Evolutionary conservation across 2,888 invertebrate genomes (phyloP).

Genomic region (Tuta absoluta): DNA sequence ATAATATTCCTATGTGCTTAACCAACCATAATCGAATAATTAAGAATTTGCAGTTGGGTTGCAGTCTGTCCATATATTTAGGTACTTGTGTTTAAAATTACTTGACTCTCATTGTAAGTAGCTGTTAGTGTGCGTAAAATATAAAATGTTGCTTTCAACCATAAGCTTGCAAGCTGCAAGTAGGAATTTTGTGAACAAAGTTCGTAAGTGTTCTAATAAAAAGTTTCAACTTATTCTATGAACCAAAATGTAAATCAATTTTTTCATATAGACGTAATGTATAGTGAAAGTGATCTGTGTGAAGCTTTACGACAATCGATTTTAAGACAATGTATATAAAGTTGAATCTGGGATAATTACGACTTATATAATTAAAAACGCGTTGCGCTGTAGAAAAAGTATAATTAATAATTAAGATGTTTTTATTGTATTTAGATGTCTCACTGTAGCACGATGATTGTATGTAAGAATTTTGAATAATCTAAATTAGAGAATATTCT

Average conservation of each 20-base stretch:
- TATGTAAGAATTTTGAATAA: neutral
- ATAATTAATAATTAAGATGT: neutral
- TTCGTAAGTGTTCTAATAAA: constrained; percentile 13
- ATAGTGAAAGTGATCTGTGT: constrained; percentile 66
- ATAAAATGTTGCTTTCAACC: constrained; percentile 2
- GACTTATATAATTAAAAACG: constrained; percentile 74
- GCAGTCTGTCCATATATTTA: too few species aligned
- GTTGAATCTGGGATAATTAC: constrained; percentile 78
- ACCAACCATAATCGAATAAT: too few species aligned
- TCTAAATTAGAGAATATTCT: neutral
- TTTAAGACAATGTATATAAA: constrained; percentile 72
- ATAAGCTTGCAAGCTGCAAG: constrained; percentile 3
- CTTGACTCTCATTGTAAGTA: neutral
- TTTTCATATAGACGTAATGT: constrained; percentile 42
- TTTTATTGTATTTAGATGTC: constrained; percentile 1
- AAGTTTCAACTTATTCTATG: constrained; percentile 19
- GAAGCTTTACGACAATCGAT: constrained; percentile 67
- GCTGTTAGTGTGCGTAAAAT: neutral
- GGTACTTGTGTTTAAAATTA: neutral
- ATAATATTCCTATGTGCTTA: too few species aligned
- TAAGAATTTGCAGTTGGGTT: too few species aligned
- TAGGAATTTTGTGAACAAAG: neutral
- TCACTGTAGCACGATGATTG: neutral
- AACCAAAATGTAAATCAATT: constrained; percentile 34
- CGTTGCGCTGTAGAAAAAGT: constrained; percentile 47